Base-by-base conservation (phyloP, 2,888 invertebrate species). In the Loripinus fragilis region DNA sequence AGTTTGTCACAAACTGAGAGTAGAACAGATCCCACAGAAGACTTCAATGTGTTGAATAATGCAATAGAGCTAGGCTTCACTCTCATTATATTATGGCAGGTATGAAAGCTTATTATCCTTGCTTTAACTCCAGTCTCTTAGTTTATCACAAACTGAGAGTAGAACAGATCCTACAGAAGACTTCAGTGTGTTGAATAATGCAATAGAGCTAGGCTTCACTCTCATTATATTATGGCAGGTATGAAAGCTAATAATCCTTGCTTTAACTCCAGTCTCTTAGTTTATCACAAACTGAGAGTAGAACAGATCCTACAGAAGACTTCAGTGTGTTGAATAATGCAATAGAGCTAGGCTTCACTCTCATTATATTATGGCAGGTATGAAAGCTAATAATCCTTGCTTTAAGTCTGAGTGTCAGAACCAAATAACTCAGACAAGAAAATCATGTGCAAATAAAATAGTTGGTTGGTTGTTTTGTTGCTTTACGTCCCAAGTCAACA, bases 191-290 rank as follows among this genome's bases (percentile, higher is more conserved):
- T 81, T 91, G 23, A 87, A 90, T 74, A 79, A 84, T 85, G 91
- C 92, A 28, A 86, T 91, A 52, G 80, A 89, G 70, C 84, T 90
- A 15, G 89, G 90, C 30, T 85, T 92, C n/a, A 90, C 91, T 8
- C 85, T 93, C 7, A 89, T 92, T 45, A 89, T 92, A 50, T 76
- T 92, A 28, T 93, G 92, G 92, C 90, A 92, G 91, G 91, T 91
- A 60, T n/a, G n/a, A n/a, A 45, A 20, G 17, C n/a, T 20, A 3
- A 20, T 45, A 10, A 41, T 41, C 15, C 41, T 41, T 41, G 15
- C 41, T n/a, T n/a, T n/a, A n/a, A n/a, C 25, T 66, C 30, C 74
- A 71, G 71, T 66, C 45, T 15, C 25, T 71, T 20, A 75, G 68
- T 23, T 77, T 48, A 48, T 78, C 74, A 0, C 72, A 70, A 42